A percentile compares a stretch with the other conserved stretches of the same genome.
phyloP scores from a whole-genome alignment of 2,888 invertebrate genomes.

The Sympetrum striolatum region DNA sequence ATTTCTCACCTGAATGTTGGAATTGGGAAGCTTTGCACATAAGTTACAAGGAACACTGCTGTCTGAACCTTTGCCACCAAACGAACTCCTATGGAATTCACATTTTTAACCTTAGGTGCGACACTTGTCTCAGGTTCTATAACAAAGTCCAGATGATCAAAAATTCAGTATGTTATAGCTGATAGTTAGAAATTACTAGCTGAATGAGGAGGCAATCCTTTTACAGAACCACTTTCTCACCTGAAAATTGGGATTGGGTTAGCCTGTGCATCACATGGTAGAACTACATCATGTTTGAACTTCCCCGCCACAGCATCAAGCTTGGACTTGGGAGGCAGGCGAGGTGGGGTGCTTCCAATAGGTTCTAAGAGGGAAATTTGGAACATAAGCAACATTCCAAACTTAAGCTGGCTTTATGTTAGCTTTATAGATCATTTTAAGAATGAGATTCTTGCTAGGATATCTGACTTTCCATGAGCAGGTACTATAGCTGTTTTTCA shows the following conservation, averaged over 20 bases:
- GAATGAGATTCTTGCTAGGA: constrained; percentile 46
- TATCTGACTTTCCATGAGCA: constrained; percentile 48
- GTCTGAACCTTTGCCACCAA: constrained; percentile 30
- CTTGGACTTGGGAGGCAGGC: constrained; percentile 63
- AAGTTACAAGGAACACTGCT: constrained; percentile 50
- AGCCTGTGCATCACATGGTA: constrained; percentile 52
- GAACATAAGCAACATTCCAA: constrained; percentile 42
- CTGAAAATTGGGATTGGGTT: constrained; percentile 52
- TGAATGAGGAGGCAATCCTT: neutral
- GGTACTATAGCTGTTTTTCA: constrained; percentile 49
- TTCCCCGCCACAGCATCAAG: constrained; percentile 55
- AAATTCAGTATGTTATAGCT: neutral
- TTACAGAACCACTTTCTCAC: constrained; percentile 51
- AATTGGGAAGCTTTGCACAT: constrained; percentile 51
- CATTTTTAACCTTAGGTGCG: constrained; percentile 57
- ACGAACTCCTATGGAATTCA: constrained; percentile 16
- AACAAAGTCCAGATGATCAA: constrained; percentile 48
- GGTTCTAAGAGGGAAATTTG: constrained; percentile 51
- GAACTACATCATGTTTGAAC: constrained; percentile 51
- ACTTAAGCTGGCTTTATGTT: constrained; percentile 53
- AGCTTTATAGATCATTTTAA: constrained; percentile 51
- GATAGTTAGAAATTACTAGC: neutral
- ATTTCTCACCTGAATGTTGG: constrained; percentile 51
- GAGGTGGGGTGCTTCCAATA: constrained; percentile 64
- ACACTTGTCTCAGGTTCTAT: constrained; percentile 70